A percentile compares a stretch with the other conserved stretches of the same genome.
These are phyloP conservation scores for Enteromius unitaeniatus DNA, from an alignment of 2,797 vertebrate genomes.

Conservation along the genomic window DNA sequence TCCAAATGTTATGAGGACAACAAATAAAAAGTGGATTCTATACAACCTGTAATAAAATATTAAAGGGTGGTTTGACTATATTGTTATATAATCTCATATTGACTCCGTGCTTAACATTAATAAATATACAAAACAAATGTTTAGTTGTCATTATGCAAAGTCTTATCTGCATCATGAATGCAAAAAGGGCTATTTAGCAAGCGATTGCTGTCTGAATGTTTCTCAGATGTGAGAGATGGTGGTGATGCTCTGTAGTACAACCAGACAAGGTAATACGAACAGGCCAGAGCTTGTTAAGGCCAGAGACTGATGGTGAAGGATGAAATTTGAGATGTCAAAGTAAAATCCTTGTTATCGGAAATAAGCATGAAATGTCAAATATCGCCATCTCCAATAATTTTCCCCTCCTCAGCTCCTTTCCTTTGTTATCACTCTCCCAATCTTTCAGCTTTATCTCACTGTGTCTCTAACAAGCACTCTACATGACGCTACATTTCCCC, in stretches of 20 bases:
- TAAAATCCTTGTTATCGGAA: constrained; percentile 31
- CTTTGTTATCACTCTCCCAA: constrained; percentile 26
- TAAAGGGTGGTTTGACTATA: not conserved
- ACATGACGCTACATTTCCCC: constrained; percentile 96
- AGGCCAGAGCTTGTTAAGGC: constrained; percentile 28
- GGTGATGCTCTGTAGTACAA: constrained; percentile 19
- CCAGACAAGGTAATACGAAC: constrained; percentile 41
- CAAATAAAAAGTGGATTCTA: not conserved
- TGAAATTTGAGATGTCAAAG: constrained; percentile 5
- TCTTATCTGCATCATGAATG: not conserved
- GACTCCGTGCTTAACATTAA: not conserved
- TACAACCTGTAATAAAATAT: not conserved
- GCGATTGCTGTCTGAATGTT: constrained; percentile 6
- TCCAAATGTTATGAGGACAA: not conserved
- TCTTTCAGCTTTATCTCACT: constrained; percentile 16
- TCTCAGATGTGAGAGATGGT: constrained; percentile 7
- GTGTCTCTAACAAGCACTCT: constrained; percentile 59
- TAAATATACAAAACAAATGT: not conserved
- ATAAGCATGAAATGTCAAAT: constrained; percentile 37
- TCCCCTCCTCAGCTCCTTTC: constrained; percentile 32
- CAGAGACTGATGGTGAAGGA: constrained; percentile 11
- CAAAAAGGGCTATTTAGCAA: not conserved
- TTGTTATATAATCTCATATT: constrained; percentile 2
- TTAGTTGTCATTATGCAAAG: not conserved
- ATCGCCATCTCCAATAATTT: constrained; percentile 5